These are phyloP conservation scores for Cuculus canorus DNA, from an alignment of 2,797 vertebrate genomes.

Conservation along the genomic window DNA sequence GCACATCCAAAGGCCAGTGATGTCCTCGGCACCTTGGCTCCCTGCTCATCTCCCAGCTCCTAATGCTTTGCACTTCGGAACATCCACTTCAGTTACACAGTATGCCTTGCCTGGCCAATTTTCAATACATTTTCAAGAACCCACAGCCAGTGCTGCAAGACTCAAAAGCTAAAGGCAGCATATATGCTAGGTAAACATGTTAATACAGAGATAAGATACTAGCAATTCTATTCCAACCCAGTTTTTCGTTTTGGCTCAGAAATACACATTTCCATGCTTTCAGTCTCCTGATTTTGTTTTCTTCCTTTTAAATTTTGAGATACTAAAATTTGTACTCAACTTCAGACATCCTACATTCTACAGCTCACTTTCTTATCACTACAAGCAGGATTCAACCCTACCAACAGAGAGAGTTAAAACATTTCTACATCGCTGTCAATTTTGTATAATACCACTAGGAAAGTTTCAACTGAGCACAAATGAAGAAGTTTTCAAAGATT, in stretches of 20 bases:
- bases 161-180: neutral
- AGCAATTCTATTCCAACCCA: neutral
- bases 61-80: neutral
- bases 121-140: neutral
- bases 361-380: neutral
- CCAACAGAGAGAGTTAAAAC: slow-evolving; percentile 30
- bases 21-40: neutral
- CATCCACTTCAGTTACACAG: neutral
- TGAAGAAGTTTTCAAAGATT: slow-evolving; percentile 63
- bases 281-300: neutral
- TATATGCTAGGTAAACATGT: neutral
- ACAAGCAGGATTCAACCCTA: neutral
- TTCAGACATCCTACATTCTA: neutral
- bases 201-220: neutral
- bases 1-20: neutral
- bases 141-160: neutral
- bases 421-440: slow-evolving; percentile 11
- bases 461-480: slow-evolving; percentile 60
- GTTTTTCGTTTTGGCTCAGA: neutral
- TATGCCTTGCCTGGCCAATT: neutral
- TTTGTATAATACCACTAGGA: slow-evolving; percentile 19
- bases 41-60: neutral
- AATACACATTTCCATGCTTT: neutral
- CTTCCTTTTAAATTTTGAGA: neutral
- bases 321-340: neutral